phyloP scores from a whole-genome alignment of 53 echinoderm and acorn worm species.

The Pentamera pediparva region DNA sequence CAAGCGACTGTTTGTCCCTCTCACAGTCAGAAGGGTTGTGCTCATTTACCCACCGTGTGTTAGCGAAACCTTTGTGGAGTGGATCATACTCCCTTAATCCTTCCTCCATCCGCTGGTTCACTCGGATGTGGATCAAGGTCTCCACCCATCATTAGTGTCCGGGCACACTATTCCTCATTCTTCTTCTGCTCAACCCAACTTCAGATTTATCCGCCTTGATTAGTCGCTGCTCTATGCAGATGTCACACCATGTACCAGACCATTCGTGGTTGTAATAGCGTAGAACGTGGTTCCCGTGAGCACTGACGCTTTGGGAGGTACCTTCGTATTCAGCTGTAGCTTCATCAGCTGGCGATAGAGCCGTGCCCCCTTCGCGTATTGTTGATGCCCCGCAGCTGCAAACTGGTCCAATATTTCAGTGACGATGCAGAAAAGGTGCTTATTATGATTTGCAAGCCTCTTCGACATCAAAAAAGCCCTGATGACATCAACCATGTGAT shows the following conservation, averaged over 20 bases:
- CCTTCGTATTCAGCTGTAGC: neutral
- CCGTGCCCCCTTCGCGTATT: slow-evolving; percentile 52
- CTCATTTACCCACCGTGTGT: no score
- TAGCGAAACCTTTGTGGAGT: neutral
- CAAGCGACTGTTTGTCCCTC: no score
- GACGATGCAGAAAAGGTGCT: slow-evolving; percentile 6
- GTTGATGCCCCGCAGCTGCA: slow-evolving; percentile 49
- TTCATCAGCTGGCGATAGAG: slow-evolving; percentile 22
- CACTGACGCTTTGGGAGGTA: neutral
- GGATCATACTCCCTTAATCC: neutral
- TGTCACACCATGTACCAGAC: slow-evolving; percentile 57
- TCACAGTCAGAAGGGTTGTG: no score
- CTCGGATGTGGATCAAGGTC: no score
- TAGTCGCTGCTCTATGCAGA: slow-evolving; percentile 48
- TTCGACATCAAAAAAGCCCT: neutral
- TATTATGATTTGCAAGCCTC: neutral
- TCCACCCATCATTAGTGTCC: neutral
- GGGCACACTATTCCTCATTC: slow-evolving; percentile 31
- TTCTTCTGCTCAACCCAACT: slow-evolving; percentile 52
- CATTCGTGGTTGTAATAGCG: slow-evolving; percentile 50
- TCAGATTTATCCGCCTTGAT: slow-evolving; percentile 56
- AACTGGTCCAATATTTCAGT: slow-evolving; percentile 52
- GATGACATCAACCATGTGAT: neutral
- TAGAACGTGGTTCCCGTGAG: slow-evolving; percentile 42
- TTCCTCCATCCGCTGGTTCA: slow-evolving; percentile 19